A percentile compares a stretch with the other conserved stretches of the same genome.
Conservation (phyloP, 2,888 invertebrate genomes). For the Scaptodrosophila latifasciaeformis region DNA sequence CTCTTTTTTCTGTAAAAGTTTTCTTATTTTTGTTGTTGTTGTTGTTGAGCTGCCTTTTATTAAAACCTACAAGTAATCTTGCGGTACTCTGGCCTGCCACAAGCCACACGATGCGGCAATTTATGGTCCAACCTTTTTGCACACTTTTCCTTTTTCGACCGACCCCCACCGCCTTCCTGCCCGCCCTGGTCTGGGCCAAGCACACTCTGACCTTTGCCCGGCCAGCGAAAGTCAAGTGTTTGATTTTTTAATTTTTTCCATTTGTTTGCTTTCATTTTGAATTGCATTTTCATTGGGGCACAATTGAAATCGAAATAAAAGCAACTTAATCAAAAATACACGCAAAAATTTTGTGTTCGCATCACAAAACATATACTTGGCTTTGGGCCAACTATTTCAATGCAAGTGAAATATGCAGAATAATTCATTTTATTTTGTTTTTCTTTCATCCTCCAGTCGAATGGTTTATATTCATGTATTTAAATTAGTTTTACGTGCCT, state of each 20-base stretch:
- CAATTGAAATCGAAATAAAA: slow-evolving; percentile 22
- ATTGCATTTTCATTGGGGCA: slow-evolving; percentile 23
- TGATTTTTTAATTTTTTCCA: slow-evolving; percentile 25
- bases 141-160: background rate
- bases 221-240: slow-evolving; percentile 45
- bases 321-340: slow-evolving; percentile 9
- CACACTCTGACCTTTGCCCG: slow-evolving; percentile 41
- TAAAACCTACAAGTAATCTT: too few species aligned
- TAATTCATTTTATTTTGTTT: slow-evolving; percentile 19
- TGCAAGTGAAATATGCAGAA: slow-evolving; percentile 18
- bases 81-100: too few species aligned
- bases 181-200: background rate
- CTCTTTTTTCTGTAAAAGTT: too few species aligned
- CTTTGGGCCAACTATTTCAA: slow-evolving; percentile 24
- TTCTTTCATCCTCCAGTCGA: background rate
- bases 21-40: too few species aligned
- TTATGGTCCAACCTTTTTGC: background rate
- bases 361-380: slow-evolving; percentile 23
- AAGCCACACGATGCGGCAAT: too few species aligned
- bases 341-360: too few species aligned
- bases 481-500: too few species aligned
- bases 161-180: too few species aligned
- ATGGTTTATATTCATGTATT: too few species aligned
- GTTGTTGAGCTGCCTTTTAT: too few species aligned
- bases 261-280: slow-evolving; percentile 9